Conservation (phyloP, 2,113 vertebrate genomes). For the Hydrochoerus hydrochaeris region DNA sequence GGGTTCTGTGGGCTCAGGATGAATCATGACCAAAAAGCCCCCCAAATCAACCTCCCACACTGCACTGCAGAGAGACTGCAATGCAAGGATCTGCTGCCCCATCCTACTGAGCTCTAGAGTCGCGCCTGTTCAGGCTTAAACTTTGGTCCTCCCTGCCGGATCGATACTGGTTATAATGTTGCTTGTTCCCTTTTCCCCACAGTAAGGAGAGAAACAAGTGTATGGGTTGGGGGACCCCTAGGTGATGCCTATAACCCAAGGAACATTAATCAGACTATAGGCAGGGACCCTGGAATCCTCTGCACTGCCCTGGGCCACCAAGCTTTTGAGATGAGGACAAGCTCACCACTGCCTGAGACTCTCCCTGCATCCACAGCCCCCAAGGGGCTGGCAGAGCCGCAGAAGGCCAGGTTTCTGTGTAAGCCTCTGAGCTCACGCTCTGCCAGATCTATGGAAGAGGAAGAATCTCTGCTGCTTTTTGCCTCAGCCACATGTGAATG, state of each 20-base stretch:
- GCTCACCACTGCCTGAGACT: background rate
- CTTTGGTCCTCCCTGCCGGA: no score
- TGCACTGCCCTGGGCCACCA: background rate
- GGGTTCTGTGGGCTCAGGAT: background rate
- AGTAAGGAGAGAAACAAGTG: background rate
- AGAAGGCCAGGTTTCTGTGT: background rate
- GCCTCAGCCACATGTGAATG: background rate
- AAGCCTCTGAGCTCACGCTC: background rate
- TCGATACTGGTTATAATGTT: background rate
- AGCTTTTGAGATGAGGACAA: background rate
- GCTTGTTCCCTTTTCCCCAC: background rate
- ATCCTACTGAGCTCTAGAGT: background rate
- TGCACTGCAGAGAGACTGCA: background rate
- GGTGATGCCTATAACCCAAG: background rate
- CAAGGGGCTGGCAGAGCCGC: rapidly evolving
- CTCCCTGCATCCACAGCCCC: background rate
- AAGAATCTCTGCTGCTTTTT: background rate
- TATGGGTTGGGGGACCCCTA: no score
- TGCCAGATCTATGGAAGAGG: no score
- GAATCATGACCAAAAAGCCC: background rate
- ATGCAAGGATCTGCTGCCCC: background rate
- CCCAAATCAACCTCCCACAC: no score
- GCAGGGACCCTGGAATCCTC: background rate
- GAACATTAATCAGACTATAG: background rate
- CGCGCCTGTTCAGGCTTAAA: background rate